phyloP scores from a whole-genome alignment of 2,888 invertebrate genomes.

The Ormia ochracea region DNA sequence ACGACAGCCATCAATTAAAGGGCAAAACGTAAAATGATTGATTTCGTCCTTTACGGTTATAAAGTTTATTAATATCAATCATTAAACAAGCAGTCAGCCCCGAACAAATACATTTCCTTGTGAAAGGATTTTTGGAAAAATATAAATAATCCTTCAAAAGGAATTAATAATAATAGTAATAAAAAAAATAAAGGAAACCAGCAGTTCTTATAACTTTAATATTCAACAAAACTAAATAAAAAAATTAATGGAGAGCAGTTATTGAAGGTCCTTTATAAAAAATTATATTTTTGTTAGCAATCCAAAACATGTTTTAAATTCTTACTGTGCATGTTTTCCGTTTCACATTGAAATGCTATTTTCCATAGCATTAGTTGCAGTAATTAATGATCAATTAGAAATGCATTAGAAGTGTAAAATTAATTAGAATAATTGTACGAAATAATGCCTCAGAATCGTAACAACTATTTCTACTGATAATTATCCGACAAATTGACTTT shows the following conservation, averaged over 20 bases:
- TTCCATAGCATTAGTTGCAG: too few species aligned
- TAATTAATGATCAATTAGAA: too few species aligned
- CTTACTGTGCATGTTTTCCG: too few species aligned
- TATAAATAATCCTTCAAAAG: not conserved
- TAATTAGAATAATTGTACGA: not conserved
- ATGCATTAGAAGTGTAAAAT: too few species aligned
- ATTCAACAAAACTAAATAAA: too few species aligned
- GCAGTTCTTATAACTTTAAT: conserved; percentile 6
- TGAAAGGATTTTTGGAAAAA: conserved; percentile 12
- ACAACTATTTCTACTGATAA: not conserved
- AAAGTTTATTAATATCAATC: conserved; percentile 40
- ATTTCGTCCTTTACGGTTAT: conserved; percentile 25
- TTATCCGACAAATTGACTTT: not conserved
- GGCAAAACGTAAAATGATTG: conserved; percentile 17
- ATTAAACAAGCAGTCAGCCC: conserved; percentile 6
- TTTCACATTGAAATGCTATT: too few species aligned
- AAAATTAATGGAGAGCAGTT: not conserved
- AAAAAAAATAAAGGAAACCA: not conserved
- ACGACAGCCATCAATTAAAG: conserved; percentile 23
- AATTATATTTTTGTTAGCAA: too few species aligned
- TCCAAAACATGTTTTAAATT: too few species aligned
- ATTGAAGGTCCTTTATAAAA: not conserved
- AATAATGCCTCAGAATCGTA: not conserved
- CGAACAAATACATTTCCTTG: conserved; percentile 7
- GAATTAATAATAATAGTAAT: too few species aligned